Evolutionary conservation across 2,113 vertebrate species (phyloP).

Genomic region (Climacteris rufus): DNA sequence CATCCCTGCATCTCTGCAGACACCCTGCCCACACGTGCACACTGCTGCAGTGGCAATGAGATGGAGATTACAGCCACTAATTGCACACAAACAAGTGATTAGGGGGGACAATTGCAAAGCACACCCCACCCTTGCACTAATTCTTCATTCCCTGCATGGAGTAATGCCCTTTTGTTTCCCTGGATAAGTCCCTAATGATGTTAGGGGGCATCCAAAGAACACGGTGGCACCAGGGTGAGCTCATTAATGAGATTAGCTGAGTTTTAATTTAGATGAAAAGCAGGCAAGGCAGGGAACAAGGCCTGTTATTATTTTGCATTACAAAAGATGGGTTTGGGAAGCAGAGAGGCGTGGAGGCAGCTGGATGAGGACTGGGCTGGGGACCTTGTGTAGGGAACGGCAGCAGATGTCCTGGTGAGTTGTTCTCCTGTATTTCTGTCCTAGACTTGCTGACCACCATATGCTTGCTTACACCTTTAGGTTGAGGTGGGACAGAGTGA

Average conservation of each 20-base stretch:
- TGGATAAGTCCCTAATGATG: constrained; percentile 55
- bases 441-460: background rate
- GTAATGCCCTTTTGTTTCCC: constrained; percentile 29
- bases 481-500: background rate
- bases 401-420: background rate
- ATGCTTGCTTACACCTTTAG: rapidly evolving
- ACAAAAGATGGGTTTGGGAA: constrained; percentile 64
- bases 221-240: constrained; percentile 44
- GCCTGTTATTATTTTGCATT: background rate
- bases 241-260: constrained; percentile 70
- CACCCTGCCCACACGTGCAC: background rate
- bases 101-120: background rate
- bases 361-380: background rate
- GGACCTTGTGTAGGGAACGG: background rate
- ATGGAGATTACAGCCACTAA: constrained; percentile 14
- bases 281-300: constrained; percentile 41
- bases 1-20: background rate
- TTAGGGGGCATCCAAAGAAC: constrained; percentile 52
- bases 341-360: background rate
- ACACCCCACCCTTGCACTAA: background rate
- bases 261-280: constrained; percentile 72
- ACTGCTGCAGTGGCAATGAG: background rate
- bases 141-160: background rate
- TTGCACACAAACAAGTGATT: constrained; percentile 13
- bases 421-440: background rate